Evolutionary conservation across 1,140 invertebrate genomes (phyloP), one percentile per base, ranked within the genome.

Genomic region (Theocolax elegans): DNA sequence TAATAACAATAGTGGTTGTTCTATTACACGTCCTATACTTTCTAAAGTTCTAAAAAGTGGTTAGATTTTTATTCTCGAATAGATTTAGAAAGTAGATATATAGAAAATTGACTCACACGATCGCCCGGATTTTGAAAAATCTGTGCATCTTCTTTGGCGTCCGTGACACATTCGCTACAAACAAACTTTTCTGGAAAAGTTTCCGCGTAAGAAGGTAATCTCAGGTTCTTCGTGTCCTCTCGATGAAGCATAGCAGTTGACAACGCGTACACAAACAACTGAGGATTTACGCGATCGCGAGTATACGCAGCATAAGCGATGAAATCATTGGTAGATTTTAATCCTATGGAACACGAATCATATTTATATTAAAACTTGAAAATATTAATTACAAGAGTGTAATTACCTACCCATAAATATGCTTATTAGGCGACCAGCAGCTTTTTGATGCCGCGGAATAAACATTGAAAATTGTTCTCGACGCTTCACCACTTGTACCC

Each of bases 171-270:
- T 53, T 89, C 88, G 10, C 91, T 88, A 75, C 93, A 92, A 72
- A 94, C 84, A 79, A 90, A 94, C 76, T 93, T 93, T 64, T 93
- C 92, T 3, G 93, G 93, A 77, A 94, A 94, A n/a, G 89, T 87
- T 76, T 93, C 89, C 42, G 88, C 86, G 54, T 93, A 88, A 0
- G 89, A 89, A 2, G 93, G 92, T 63, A 94, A 77, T 58, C 89
- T 88, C 4, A 94, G 60, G 60, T 90, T 87, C 76, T 91, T 91
- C 0, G 92, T 94, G 75, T 94, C 93, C 0, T 87, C 84, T 31
- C 92, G 90, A 86, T 94, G 91, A 53, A 94, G 76, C 31, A 93
- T 83, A 0, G 92, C 92, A 19, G 94, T 92, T 0, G 92, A 92
- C 3, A 91, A 83, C 9, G 90, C 90, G 77, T 94, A 94, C 79